A percentile compares a stretch with the other conserved stretches of the same genome.
These are phyloP conservation scores for Dicentrarchus labrax DNA, from an alignment of 2,113 vertebrate genomes.

Conservation along the genomic window DNA sequence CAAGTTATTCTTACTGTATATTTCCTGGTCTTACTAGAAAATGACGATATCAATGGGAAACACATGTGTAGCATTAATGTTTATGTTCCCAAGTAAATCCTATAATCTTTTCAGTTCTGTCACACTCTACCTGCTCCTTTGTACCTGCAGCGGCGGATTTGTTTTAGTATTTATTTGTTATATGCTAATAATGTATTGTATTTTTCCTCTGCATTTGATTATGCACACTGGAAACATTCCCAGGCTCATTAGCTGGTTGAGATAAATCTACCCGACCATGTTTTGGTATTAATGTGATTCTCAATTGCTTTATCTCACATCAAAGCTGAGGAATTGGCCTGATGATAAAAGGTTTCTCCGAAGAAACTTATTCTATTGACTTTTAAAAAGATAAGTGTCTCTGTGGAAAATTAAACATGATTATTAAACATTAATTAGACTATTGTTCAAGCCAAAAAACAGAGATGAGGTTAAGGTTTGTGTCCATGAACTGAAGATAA, in stretches of 20 bases:
- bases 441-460: slow-evolving; percentile 42
- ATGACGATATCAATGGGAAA: slow-evolving; percentile 33
- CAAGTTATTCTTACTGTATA: slow-evolving; percentile 29
- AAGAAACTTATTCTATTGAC: slow-evolving; percentile 70
- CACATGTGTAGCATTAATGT: slow-evolving; percentile 5
- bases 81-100: slow-evolving; percentile 58
- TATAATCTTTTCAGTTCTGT: slow-evolving; percentile 61
- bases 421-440: slow-evolving; percentile 69
- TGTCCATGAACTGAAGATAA: slow-evolving; percentile 23
- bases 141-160: slow-evolving; percentile 47
- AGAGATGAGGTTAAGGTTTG: slow-evolving; percentile 39
- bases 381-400: slow-evolving; percentile 64
- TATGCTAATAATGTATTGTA: slow-evolving; percentile 79
- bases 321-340: slow-evolving; percentile 77
- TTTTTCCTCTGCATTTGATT: slow-evolving; percentile 73
- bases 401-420: slow-evolving; percentile 66
- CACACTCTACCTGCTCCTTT: slow-evolving; percentile 63
- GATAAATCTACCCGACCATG: slow-evolving; percentile 74
- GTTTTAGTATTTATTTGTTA: slow-evolving; percentile 64
- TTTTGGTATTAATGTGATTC: slow-evolving; percentile 76
- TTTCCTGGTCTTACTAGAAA: slow-evolving; percentile 25
- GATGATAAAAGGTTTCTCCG: slow-evolving; percentile 70
- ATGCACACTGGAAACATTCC: slow-evolving; percentile 78
- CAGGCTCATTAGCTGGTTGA: slow-evolving; percentile 77
- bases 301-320: slow-evolving; percentile 78